These are phyloP conservation scores for Trichonephila clavata DNA, from an alignment of 1,140 invertebrate genomes.

Conservation along the genomic window DNA sequence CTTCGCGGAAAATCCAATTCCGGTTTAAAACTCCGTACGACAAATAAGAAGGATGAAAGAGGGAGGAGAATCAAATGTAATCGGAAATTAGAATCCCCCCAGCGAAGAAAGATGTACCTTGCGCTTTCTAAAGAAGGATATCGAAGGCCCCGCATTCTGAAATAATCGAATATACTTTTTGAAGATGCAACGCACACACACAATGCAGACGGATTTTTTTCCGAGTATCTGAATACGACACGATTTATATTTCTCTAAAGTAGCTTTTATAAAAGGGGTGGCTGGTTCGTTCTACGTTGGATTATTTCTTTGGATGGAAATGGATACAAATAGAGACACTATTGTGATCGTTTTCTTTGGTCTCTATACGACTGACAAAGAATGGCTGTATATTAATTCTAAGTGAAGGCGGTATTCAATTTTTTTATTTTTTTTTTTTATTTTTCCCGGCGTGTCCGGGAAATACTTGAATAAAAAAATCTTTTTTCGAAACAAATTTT, in stretches of 20 bases:
- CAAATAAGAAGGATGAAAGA: conserved; percentile 34
- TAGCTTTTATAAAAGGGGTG: background rate
- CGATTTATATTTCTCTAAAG: background rate
- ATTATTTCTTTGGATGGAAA: background rate
- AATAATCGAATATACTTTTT: background rate
- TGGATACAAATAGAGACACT: background rate
- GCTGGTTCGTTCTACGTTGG: background rate
- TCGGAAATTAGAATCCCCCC: background rate
- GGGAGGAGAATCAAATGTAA: background rate
- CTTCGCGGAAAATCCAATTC: conserved; percentile 46
- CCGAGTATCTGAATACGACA: background rate
- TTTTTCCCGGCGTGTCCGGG: too few relatives aligned
- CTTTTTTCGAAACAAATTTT: too few relatives aligned
- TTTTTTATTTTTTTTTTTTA: too few relatives aligned
- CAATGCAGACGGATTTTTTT: background rate
- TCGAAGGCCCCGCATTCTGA: background rate
- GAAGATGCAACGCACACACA: background rate
- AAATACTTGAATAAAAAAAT: too few relatives aligned
- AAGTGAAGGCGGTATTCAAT: background rate
- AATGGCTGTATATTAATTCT: background rate
- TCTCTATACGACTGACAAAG: background rate
- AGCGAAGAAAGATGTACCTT: background rate
- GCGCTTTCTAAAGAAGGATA: background rate
- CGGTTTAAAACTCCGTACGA: conserved; percentile 42
- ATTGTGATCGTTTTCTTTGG: background rate